Evolutionary conservation across 2,888 invertebrate genomes (phyloP).

Genomic region (Metopia argyrocephala): DNA sequence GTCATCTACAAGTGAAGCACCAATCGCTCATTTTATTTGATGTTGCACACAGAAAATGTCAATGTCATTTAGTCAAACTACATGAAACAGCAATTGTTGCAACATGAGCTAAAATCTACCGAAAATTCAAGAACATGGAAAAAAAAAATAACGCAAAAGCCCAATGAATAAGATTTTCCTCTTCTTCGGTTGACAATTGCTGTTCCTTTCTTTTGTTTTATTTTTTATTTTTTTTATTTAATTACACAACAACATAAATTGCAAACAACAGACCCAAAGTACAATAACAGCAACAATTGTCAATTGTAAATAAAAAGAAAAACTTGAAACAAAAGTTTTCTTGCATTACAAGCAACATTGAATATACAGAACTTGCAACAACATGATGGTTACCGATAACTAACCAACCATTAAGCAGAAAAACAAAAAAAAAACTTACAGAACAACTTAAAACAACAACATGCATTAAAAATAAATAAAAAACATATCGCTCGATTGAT

Average conservation of each 20-base stretch:
- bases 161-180: constrained; percentile 18
- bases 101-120: constrained; percentile 39
- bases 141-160: constrained; percentile 26
- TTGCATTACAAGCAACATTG: constrained; percentile 25
- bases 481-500: constrained; percentile 61
- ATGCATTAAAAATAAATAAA: constrained; percentile 51
- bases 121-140: constrained; percentile 19
- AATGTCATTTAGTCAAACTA: constrained; percentile 65
- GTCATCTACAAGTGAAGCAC: constrained; percentile 62
- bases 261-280: constrained; percentile 44
- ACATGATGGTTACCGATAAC: constrained; percentile 58
- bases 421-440: background rate
- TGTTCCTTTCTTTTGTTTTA: constrained; percentile 20
- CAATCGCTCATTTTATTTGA: constrained; percentile 65
- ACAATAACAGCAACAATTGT: constrained; percentile 51
- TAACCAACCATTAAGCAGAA: background rate
- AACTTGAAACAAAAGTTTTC: constrained; percentile 22
- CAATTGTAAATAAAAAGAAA: constrained; percentile 33
- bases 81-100: constrained; percentile 58
- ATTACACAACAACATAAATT: constrained; percentile 61
- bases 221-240: constrained; percentile 46
- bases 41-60: constrained; percentile 63
- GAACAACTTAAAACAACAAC: constrained; percentile 11
- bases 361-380: constrained; percentile 43
- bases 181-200: background rate